These are phyloP conservation scores for Stichodactyla mertensii DNA, from an alignment of 64 coral and sea anemone species.

Conservation along the genomic window DNA sequence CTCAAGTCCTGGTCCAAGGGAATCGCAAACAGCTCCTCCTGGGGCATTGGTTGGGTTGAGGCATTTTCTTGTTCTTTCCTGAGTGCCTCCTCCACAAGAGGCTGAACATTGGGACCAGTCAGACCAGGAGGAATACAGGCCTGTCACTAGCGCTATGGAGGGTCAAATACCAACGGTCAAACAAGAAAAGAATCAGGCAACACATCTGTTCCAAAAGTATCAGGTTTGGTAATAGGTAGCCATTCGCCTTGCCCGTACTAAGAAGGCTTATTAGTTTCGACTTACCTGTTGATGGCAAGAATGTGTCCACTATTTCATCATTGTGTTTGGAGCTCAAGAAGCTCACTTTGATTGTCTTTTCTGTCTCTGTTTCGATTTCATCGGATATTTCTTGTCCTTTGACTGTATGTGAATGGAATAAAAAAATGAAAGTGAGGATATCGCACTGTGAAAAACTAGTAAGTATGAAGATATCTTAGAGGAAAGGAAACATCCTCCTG, in stretches of 20 bases:
- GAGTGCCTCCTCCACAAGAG: slow-evolving; percentile 78
- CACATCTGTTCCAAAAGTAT: not conserved
- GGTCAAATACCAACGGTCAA: not conserved
- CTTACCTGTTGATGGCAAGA: not conserved
- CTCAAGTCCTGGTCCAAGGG: slow-evolving; percentile 73
- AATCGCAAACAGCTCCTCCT: slow-evolving; percentile 56
- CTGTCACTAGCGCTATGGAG: slow-evolving; percentile 43
- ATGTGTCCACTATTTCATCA: not conserved
- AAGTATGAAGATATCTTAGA: too few relatives aligned
- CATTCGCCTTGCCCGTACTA: not conserved
- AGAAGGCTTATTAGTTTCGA: not conserved
- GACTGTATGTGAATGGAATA: not conserved
- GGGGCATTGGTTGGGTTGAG: slow-evolving; percentile 48
- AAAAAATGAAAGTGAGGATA: not conserved
- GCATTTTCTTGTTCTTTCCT: slow-evolving; percentile 67
- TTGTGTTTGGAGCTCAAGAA: not conserved
- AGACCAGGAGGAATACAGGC: slow-evolving; percentile 66
- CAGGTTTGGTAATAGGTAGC: not conserved
- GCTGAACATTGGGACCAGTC: slow-evolving; percentile 62
- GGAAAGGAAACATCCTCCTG: too few relatives aligned
- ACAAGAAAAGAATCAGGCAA: too few relatives aligned
- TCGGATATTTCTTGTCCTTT: not conserved
- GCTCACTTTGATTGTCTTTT: slow-evolving; percentile 30
- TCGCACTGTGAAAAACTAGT: too few relatives aligned
- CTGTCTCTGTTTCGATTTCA: not conserved